Conservation (phyloP, 2,888 invertebrate genomes). For the Drosophila anomelani region DNA sequence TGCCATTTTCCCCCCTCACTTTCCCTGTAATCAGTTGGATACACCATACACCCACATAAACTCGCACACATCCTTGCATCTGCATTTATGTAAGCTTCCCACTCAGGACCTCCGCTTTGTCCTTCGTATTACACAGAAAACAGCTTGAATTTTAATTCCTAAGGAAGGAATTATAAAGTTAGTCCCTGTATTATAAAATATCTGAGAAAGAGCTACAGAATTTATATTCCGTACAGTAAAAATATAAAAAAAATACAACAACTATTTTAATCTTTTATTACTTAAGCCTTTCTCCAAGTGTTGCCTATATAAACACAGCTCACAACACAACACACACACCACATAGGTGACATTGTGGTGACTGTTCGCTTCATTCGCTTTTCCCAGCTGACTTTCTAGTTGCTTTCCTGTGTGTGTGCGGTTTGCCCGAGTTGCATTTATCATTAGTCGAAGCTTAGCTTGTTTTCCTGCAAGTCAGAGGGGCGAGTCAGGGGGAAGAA, state of each 20-base stretch:
- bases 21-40: conserved; percentile 70
- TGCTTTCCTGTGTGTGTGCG: background rate
- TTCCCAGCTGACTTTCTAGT: conserved; percentile 15
- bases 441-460: conserved; percentile 71
- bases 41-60: conserved; percentile 51
- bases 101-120: conserved; percentile 7
- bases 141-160: too few species aligned
- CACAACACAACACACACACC: conserved; percentile 24
- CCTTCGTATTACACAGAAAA: conserved; percentile 3
- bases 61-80: conserved; percentile 10
- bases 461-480: conserved; percentile 55
- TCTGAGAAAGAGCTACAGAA: too few species aligned
- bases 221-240: too few species aligned
- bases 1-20: conserved; percentile 19
- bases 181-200: too few species aligned
- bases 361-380: conserved; percentile 38
- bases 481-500: background rate
- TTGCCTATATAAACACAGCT: background rate
- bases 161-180: too few species aligned
- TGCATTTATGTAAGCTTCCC: conserved; percentile 35
- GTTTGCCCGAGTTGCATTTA: conserved; percentile 63
- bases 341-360: conserved; percentile 49
- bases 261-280: background rate
- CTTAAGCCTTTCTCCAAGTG: conserved; percentile 11
- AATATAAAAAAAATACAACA: background rate